Conservation (phyloP, 2,888 invertebrate genomes). For the Sicus ferrugineus region DNA sequence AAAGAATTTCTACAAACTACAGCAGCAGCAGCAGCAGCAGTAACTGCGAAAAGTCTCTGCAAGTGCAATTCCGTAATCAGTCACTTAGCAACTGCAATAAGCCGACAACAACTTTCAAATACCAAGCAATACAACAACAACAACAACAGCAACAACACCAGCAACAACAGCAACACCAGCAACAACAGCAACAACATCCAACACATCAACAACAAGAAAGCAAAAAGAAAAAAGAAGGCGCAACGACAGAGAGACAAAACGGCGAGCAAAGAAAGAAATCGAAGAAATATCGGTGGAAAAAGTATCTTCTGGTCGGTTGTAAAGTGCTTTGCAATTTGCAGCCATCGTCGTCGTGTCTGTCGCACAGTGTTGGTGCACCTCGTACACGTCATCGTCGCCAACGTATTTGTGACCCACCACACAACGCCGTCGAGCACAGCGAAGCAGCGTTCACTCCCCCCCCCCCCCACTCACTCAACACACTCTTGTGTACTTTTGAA, state of each 20-base stretch:
- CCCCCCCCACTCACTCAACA: too few relatives aligned
- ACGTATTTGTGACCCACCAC: too few relatives aligned
- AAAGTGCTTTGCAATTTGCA: constrained; percentile 27
- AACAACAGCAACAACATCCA: constrained; percentile 9
- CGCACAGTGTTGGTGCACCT: background rate
- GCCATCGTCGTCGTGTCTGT: constrained; percentile 25
- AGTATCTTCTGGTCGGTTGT: background rate
- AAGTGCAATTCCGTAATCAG: constrained; percentile 36
- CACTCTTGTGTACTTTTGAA: too few relatives aligned
- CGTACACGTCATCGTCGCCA: too few relatives aligned
- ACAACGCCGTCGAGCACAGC: too few relatives aligned
- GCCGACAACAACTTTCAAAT: background rate
- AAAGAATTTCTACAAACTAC: constrained; percentile 6
- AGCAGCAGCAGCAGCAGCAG: constrained; percentile 3
- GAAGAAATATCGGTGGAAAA: background rate
- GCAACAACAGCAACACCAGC: background rate
- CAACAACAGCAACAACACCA: constrained; percentile 10
- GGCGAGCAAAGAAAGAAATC: too few relatives aligned
- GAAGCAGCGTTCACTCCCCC: too few relatives aligned
- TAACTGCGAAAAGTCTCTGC: constrained; percentile 38
- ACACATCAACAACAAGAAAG: background rate
- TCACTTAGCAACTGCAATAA: background rate
- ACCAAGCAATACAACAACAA: constrained; percentile 1
- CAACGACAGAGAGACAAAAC: background rate
- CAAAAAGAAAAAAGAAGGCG: background rate